A percentile compares a stretch with the other conserved stretches of the same genome.
Evolutionary conservation across 2,797 vertebrate species (phyloP).

Genomic region (Acanthiza pusilla): DNA sequence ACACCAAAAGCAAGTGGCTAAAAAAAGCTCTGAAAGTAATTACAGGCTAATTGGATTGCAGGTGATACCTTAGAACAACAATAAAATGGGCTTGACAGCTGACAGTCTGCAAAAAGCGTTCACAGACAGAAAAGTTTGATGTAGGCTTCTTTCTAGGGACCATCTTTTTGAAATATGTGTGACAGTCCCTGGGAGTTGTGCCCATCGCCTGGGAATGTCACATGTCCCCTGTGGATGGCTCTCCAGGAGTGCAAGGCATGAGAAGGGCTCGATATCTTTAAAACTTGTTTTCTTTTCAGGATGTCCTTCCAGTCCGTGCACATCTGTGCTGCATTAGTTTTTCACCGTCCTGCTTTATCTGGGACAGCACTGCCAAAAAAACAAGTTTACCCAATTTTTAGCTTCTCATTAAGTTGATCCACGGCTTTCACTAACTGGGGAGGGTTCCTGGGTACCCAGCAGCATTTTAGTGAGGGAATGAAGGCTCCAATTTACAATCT

Average conservation of each 20-base stretch:
- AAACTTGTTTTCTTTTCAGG: constrained; percentile 63
- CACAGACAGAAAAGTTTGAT: not conserved
- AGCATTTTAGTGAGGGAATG: constrained; percentile 43
- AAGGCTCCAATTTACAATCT: constrained; percentile 72
- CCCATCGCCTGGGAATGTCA: not conserved
- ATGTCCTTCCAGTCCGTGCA: constrained; percentile 56
- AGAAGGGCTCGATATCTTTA: constrained; percentile 49
- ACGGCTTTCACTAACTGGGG: constrained; percentile 42
- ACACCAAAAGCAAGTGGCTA: not conserved
- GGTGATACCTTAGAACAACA: not conserved
- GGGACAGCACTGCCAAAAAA: constrained; percentile 61
- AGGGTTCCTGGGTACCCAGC: constrained; percentile 53
- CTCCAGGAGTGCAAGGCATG: not conserved
- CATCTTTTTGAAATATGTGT: not conserved
- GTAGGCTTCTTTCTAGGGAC: not conserved
- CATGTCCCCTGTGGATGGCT: not conserved
- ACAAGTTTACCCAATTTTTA: constrained; percentile 54
- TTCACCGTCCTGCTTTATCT: constrained; percentile 56
- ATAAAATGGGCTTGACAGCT: not conserved
- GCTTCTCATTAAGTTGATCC: constrained; percentile 69
- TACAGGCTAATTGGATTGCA: not conserved
- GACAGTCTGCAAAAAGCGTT: not conserved
- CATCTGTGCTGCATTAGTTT: constrained; percentile 75
- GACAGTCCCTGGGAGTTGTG: not conserved
- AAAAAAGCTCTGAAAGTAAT: not conserved